These are phyloP conservation scores for Leptinotarsa rubiginosa DNA, from an alignment of 2,888 invertebrate species.

Conservation along the genomic window DNA sequence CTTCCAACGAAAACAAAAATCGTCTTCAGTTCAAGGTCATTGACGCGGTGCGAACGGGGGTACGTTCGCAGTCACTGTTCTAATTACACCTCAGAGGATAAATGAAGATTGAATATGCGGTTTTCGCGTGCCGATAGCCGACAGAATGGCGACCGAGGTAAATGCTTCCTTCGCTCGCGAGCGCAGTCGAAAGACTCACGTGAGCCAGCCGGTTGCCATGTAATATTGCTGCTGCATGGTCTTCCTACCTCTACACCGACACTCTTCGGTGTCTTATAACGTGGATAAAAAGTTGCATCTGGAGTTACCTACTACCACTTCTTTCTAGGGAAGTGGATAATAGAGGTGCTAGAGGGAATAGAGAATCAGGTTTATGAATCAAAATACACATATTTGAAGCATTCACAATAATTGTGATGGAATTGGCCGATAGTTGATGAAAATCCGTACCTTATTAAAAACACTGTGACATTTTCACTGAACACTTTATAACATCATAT, in stretches of 20 bases:
- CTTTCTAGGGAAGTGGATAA: conserved; percentile 11
- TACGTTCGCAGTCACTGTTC: conserved; percentile 27
- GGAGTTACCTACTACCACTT: conserved; percentile 34
- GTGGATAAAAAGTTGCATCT: conserved; percentile 35
- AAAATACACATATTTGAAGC: neutral
- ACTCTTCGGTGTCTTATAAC: conserved; percentile 37
- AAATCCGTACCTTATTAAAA: too few species aligned
- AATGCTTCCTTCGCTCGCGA: conserved; percentile 37
- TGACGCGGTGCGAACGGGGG: conserved; percentile 33
- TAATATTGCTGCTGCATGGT: conserved; percentile 28
- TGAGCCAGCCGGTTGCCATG: conserved; percentile 40
- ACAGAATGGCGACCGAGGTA: conserved; percentile 40
- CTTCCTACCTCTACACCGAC: conserved; percentile 35
- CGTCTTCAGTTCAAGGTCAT: conserved; percentile 38
- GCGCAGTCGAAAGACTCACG: conserved; percentile 43
- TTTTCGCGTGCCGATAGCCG: conserved; percentile 51
- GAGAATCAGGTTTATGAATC: conserved; percentile 22
- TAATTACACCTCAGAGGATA: conserved; percentile 35
- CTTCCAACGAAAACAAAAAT: conserved; percentile 24
- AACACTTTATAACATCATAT: too few species aligned
- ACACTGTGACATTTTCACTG: too few species aligned
- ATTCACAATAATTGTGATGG: too few species aligned
- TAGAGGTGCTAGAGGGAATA: conserved; percentile 1
- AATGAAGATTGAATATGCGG: conserved; percentile 31
- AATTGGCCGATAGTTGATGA: too few species aligned